phyloP scores from a whole-genome alignment of 2,113 vertebrate genomes.

The Morone saxatilis region DNA sequence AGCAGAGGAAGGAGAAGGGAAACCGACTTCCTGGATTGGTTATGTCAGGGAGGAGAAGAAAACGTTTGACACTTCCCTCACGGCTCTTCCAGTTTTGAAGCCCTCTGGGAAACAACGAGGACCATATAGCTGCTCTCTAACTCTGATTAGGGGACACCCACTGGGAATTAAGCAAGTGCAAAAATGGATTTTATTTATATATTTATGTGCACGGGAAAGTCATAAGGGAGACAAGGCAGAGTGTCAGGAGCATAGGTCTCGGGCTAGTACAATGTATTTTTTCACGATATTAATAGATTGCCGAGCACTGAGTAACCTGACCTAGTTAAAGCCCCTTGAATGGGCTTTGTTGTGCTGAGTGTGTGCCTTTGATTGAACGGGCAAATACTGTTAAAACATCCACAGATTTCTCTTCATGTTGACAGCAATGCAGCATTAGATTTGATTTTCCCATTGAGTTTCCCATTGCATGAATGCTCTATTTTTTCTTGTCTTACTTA shows the following conservation, averaged over 20 bases:
- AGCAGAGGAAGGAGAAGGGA: slow-evolving; percentile 44
- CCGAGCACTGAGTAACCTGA: slow-evolving; percentile 57
- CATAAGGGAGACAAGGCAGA: slow-evolving; percentile 48
- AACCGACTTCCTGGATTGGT: slow-evolving; percentile 60
- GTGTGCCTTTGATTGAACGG: slow-evolving; percentile 16
- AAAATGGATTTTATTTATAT: slow-evolving; percentile 51
- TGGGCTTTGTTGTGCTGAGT: slow-evolving; percentile 37
- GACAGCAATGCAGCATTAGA: not conserved
- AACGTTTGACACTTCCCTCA: slow-evolving; percentile 66
- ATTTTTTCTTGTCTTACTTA: not conserved
- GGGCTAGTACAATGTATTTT: slow-evolving; percentile 50
- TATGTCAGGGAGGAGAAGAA: slow-evolving; percentile 53
- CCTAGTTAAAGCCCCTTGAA: slow-evolving; percentile 74
- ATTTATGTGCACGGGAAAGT: slow-evolving; percentile 41
- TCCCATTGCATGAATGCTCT: not conserved
- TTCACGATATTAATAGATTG: slow-evolving; percentile 73
- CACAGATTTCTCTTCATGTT: slow-evolving; percentile 12
- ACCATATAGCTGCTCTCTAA: slow-evolving; percentile 32
- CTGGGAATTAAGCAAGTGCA: slow-evolving; percentile 45
- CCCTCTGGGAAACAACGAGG: slow-evolving; percentile 23
- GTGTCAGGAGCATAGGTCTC: slow-evolving; percentile 48
- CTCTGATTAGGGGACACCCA: slow-evolving; percentile 46
- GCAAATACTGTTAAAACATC: not conserved
- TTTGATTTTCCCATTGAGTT: not conserved
- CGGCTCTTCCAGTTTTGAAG: slow-evolving; percentile 36